Evolutionary conservation across 2,888 invertebrate genomes (phyloP).

Genomic region (Eilema griseolum): DNA sequence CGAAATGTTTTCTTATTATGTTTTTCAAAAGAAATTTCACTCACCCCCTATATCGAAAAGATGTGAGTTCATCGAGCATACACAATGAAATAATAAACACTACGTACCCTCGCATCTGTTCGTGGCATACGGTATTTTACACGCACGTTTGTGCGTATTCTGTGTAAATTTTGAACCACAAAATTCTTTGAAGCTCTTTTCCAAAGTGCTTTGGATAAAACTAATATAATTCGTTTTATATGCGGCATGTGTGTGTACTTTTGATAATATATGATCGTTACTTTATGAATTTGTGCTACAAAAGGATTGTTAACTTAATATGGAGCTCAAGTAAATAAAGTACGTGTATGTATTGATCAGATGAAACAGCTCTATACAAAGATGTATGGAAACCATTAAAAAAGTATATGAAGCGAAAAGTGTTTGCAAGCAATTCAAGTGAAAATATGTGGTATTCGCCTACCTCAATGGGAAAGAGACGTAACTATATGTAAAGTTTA

Average conservation of each 20-base stretch:
- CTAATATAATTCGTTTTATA: not conserved
- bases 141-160: slow-evolving; percentile 46
- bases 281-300: not conserved
- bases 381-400: no score
- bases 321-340: not conserved
- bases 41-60: slow-evolving; percentile 50
- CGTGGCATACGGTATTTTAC: slow-evolving; percentile 55
- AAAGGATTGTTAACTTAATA: not conserved
- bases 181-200: slow-evolving; percentile 10
- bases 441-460: no score
- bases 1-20: slow-evolving; percentile 46
- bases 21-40: slow-evolving; percentile 50
- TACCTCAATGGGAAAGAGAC: no score
- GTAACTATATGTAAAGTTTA: no score
- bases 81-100: slow-evolving; percentile 69
- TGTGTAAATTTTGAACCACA: slow-evolving; percentile 34
- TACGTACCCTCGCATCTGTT: slow-evolving; percentile 54
- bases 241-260: not conserved
- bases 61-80: slow-evolving; percentile 54
- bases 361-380: not conserved
- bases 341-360: not conserved
- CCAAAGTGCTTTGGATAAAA: not conserved
- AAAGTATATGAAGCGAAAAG: no score
- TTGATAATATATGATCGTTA: not conserved
- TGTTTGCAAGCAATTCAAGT: no score